These are phyloP conservation scores for Platerodrilus igneus DNA, from an alignment of 2,888 invertebrate species.

Conservation along the genomic window DNA sequence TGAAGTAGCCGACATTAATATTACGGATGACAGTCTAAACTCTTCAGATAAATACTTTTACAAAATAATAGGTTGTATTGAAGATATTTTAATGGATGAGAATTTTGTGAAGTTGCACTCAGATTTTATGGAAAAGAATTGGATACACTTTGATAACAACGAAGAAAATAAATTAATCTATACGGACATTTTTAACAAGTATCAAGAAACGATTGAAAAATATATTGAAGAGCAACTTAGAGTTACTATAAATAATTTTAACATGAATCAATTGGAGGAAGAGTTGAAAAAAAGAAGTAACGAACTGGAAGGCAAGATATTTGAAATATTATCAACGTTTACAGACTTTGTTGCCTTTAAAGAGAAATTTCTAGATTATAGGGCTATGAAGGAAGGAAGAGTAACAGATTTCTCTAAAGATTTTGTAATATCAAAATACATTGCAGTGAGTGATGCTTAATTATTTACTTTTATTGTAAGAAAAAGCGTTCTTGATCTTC, in stretches of 20 bases:
- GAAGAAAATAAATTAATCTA: conserved; percentile 73
- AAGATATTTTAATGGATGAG: conserved; percentile 63
- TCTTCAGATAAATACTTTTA: conserved; percentile 52
- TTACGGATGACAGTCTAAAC: conserved; percentile 31
- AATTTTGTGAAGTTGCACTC: conserved; percentile 52
- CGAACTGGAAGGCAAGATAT: conserved; percentile 68
- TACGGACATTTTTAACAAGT: conserved; percentile 66
- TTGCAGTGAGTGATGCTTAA: conserved; percentile 19
- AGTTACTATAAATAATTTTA: conserved; percentile 54
- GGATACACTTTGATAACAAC: conserved; percentile 58
- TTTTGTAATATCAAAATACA: conserved; percentile 47
- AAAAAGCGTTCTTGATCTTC: too few relatives aligned
- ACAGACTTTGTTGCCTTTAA: conserved; percentile 68
- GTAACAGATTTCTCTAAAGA: conserved; percentile 50
- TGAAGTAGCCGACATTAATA: conserved; percentile 10
- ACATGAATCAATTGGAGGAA: conserved; percentile 49
- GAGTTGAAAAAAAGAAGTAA: conserved; percentile 50
- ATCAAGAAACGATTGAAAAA: conserved; percentile 57
- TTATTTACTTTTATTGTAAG: conserved; percentile 5
- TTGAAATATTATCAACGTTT: conserved; percentile 66
- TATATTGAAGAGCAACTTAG: conserved; percentile 53
- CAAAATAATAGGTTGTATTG: conserved; percentile 63
- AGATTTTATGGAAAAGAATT: conserved; percentile 63
- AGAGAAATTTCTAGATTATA: conserved; percentile 66
- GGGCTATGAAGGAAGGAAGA: conserved; percentile 55